Evolutionary conservation across 2,797 vertebrate genomes (phyloP).

Genomic region (Poeciliopsis infans): DNA sequence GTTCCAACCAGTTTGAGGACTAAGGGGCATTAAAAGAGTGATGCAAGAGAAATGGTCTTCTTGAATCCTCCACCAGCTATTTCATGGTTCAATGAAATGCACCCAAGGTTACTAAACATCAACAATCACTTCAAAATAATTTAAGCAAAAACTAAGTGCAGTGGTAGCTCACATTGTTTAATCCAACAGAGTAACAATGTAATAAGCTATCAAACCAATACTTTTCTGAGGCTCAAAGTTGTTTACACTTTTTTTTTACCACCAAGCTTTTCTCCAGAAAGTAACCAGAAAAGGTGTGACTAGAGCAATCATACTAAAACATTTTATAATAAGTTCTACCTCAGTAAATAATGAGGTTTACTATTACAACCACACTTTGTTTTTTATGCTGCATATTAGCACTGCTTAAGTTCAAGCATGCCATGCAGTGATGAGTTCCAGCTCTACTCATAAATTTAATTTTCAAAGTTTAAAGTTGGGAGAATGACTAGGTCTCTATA

Average conservation of each 20-base stretch:
- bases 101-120: conserved; percentile 39
- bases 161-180: neutral
- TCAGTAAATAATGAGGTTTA: neutral
- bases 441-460: neutral
- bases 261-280: neutral
- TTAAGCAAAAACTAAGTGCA: neutral
- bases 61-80: conserved; percentile 67
- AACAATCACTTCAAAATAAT: conserved; percentile 5
- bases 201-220: neutral
- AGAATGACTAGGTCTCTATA: neutral
- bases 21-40: conserved; percentile 80
- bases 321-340: neutral
- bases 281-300: neutral
- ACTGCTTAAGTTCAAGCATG: neutral
- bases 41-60: conserved; percentile 78
- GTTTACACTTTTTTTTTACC: neutral
- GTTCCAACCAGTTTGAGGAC: conserved; percentile 83
- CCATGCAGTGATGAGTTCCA: neutral
- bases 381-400: neutral
- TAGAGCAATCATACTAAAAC: neutral
- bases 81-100: conserved; percentile 41
- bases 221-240: neutral
- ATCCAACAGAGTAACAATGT: conserved; percentile 3
- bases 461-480: neutral
- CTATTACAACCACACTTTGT: neutral